Conservation (phyloP, 2,888 invertebrate genomes). For the Phorcus lineatus region DNA sequence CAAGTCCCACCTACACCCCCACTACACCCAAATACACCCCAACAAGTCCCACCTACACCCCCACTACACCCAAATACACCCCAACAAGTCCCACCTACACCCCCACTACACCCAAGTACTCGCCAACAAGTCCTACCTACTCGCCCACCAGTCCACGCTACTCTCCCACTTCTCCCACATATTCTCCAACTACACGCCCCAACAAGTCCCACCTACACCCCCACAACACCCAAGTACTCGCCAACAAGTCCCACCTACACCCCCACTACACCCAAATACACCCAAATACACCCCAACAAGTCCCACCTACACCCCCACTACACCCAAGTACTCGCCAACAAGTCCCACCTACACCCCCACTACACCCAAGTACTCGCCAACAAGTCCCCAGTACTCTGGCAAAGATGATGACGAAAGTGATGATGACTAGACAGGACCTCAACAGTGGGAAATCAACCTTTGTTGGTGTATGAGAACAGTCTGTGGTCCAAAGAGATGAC, state of each 20-base stretch:
- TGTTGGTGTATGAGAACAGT: background rate
- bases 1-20: conserved; percentile 75
- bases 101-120: conserved; percentile 70
- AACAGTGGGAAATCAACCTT: background rate
- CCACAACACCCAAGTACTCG: conserved; percentile 76
- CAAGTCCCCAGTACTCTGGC: conserved; percentile 75
- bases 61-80: conserved; percentile 78
- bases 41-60: conserved; percentile 82
- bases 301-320: conserved; percentile 66
- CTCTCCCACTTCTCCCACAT: conserved; percentile 79
- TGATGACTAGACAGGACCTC: conserved; percentile 31
- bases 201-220: conserved; percentile 73
- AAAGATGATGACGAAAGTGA: conserved; percentile 61
- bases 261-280: conserved; percentile 69
- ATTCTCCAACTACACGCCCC: conserved; percentile 80
- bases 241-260: conserved; percentile 75
- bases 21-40: conserved; percentile 70
- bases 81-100: conserved; percentile 72
- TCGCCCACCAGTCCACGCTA: conserved; percentile 77
- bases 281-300: conserved; percentile 68
- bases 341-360: conserved; percentile 67
- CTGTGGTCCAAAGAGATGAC: too few species aligned
- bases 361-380: conserved; percentile 81
- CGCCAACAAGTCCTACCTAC: conserved; percentile 69
- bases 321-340: conserved; percentile 70